Base-by-base conservation (phyloP, 2,113 vertebrate species). In the Grallaria varia region DNA sequence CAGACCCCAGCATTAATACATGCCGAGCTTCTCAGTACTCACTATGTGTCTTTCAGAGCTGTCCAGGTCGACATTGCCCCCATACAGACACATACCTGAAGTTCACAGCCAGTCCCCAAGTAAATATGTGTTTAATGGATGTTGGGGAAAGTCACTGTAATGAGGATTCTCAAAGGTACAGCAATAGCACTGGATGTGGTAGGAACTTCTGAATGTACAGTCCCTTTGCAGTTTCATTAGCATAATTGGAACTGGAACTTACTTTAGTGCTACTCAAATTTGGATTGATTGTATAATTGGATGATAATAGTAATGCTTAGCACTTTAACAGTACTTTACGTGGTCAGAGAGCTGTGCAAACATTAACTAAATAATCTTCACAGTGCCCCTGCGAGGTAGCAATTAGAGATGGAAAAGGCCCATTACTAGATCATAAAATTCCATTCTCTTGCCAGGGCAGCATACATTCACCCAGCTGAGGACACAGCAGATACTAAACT, bases 321-420 rank as follows among this genome's bases (percentile, higher is more conserved):
- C 66, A 82, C 58, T 94, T 92, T 33, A 92, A 74, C 69, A 59
- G 69, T 92, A 78, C 87, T 95, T 89, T 90, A 92, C 81, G 75
- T 85, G 81, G 63, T 66, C 84, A 91, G 84, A 94, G 66, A 58
- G 33, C 87, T 96, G 62, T 69, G 58, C 93, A 96, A 95, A 95
- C 81, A 91, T 85, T 96, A 94, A 73, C 87, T 93, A 95, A 94
- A 87, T 93, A 93, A 94, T 95, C 66, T 92, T 92, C 80, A 73
- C 63, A 30, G 28, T 91, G 62, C 45, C 77, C 87, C 78, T 85
- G 53, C 91, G 92, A 89, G 78, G 77, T 72, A 68, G 37, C 59
- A 94, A 95, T 96, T 93, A 91, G 52, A 92, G 63, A 73, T 59
- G 37, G 50, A 77, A 91, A 89, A 95, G 44, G 25, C 30, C 63